Conservation (phyloP, 2,888 invertebrate species). For the Nephrotoma flavescens region DNA sequence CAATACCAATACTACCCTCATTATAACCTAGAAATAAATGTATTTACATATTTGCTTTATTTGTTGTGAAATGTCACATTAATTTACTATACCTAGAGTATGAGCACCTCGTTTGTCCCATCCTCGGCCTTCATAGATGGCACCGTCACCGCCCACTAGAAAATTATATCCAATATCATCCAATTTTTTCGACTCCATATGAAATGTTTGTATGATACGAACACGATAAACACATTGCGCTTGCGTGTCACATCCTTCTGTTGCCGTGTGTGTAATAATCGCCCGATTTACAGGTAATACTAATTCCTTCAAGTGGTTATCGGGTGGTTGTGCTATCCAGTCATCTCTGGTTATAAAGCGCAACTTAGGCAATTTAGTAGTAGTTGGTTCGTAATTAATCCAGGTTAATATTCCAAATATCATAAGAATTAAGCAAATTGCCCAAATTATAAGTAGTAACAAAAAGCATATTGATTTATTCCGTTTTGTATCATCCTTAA, state of each 20-base stretch:
- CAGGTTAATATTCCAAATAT: too few relatives aligned
- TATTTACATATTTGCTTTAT: neutral
- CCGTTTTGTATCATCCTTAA: too few relatives aligned
- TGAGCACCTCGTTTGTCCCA: conserved; percentile 63
- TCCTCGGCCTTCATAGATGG: conserved; percentile 56
- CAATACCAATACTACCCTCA: conserved; percentile 48
- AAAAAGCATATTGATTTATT: too few relatives aligned
- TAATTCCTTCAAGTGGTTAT: conserved; percentile 24
- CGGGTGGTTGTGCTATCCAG: conserved; percentile 49
- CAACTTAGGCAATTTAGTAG: neutral
- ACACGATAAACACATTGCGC: conserved; percentile 44
- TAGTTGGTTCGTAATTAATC: too few relatives aligned
- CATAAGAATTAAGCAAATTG: too few relatives aligned
- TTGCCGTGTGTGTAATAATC: conserved; percentile 46
- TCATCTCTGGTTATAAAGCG: conserved; percentile 38
- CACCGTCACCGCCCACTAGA: conserved; percentile 63
- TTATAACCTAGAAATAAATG: conserved; percentile 40
- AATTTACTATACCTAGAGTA: conserved; percentile 28
- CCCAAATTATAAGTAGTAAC: too few relatives aligned
- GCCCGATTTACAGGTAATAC: conserved; percentile 34
- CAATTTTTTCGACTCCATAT: conserved; percentile 49
- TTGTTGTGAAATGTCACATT: neutral
- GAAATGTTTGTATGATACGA: conserved; percentile 47
- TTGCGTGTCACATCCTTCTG: conserved; percentile 40
- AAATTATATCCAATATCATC: conserved; percentile 65